Evolutionary conservation across 2,113 vertebrate species (phyloP).

Genomic region (Syngnathus scovelli): DNA sequence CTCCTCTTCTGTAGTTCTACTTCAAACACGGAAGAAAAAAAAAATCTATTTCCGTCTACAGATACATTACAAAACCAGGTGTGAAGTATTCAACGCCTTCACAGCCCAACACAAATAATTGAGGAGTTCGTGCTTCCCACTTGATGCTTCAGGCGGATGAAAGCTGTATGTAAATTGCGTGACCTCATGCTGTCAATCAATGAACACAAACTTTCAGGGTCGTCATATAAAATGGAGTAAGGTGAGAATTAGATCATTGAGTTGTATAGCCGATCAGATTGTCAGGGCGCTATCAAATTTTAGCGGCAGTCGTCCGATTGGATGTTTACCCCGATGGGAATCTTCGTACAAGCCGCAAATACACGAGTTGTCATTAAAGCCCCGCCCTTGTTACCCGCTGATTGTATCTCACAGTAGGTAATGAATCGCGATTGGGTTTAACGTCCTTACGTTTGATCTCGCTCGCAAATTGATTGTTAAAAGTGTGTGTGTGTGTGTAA

Average conservation of each 20-base stretch:
- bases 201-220: not conserved
- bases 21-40: not conserved
- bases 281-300: conserved; percentile 23
- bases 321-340: conserved; percentile 26
- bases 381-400: conserved; percentile 16
- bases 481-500: conserved; percentile 1
- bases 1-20: conserved; percentile 1
- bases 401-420: conserved; percentile 35
- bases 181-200: not conserved
- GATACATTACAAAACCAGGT: conserved; percentile 39
- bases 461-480: not conserved
- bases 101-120: conserved; percentile 32
- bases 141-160: not conserved
- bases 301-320: conserved; percentile 18
- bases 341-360: conserved; percentile 18
- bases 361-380: conserved; percentile 30
- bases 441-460: not conserved
- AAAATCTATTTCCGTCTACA: conserved; percentile 20
- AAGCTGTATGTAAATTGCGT: not conserved
- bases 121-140: conserved; percentile 18
- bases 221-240: not conserved
- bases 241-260: not conserved
- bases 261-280: conserved; percentile 17
- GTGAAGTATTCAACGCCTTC: conserved; percentile 22
- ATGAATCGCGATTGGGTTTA: conserved; percentile 24